Percentiles rank a stretch among this genome's conserved stretches.
These are phyloP conservation scores for Pangasius mekongensis DNA, from an alignment of 2,797 vertebrate species.

Conservation along the genomic window DNA sequence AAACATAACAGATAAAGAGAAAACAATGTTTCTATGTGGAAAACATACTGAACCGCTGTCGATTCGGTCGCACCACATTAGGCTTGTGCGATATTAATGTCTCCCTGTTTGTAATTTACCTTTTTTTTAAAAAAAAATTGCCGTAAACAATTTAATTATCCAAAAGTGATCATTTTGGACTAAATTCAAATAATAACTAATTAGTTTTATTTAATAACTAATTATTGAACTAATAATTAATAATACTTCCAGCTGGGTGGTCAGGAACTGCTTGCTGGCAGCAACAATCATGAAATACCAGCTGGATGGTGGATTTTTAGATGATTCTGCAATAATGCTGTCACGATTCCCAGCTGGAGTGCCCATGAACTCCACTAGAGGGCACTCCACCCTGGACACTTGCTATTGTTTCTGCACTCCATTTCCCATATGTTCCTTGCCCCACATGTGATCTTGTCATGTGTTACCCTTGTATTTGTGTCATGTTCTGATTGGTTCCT, in stretches of 20 bases:
- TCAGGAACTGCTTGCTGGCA: not conserved
- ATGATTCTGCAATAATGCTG: too few species aligned
- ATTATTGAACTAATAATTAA: not conserved
- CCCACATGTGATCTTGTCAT: too few species aligned
- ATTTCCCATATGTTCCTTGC: too few species aligned
- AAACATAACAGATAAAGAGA: constrained; percentile 52
- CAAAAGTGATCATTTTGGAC: not conserved
- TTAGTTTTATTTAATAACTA: not conserved
- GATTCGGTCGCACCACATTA: not conserved
- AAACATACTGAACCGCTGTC: not conserved
- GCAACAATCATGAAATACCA: too few species aligned
- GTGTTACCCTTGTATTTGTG: too few species aligned
- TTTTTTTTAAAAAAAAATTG: not conserved
- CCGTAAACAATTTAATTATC: not conserved
- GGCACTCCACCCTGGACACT: too few species aligned
- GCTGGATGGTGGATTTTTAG: too few species aligned
- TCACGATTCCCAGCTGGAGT: too few species aligned
- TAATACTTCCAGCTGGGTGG: not conserved
- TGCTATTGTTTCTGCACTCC: too few species aligned
- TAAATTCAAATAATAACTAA: not conserved
- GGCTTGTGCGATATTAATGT: not conserved
- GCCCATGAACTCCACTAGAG: too few species aligned
- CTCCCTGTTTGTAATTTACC: not conserved
- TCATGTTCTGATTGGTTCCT: too few species aligned
- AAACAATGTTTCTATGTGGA: not conserved